These are phyloP conservation scores for Rhynchophorus ferrugineus DNA, from an alignment of 1,140 invertebrate species.

Conservation along the genomic window DNA sequence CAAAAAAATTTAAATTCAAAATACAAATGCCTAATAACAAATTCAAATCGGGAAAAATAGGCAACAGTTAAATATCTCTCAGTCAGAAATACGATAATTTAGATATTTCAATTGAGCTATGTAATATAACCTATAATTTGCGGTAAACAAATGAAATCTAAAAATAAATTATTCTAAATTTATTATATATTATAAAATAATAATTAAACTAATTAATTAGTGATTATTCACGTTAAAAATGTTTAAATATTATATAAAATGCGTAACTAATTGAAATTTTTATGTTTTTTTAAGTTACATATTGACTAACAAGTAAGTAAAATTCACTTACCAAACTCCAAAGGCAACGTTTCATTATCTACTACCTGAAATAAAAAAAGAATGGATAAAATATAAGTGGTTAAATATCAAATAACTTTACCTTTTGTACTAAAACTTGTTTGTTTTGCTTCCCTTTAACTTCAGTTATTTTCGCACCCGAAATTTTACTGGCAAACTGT, in stretches of 20 bases:
- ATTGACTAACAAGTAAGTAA: neutral
- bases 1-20: too few species aligned
- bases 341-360: neutral
- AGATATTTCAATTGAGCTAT: too few species aligned
- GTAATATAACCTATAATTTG: too few species aligned
- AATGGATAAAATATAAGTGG: neutral
- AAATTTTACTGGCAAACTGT: conserved; percentile 56
- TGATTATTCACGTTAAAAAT: neutral
- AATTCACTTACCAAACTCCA: conserved; percentile 16
- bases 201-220: too few species aligned
- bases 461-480: conserved; percentile 44
- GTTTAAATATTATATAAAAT: neutral
- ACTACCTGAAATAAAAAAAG: neutral
- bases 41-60: too few species aligned
- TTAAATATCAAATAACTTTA: neutral
- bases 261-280: neutral
- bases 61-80: neutral
- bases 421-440: conserved; percentile 12
- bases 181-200: too few species aligned
- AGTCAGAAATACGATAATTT: too few species aligned
- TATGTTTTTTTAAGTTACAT: too few species aligned
- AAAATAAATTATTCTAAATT: too few species aligned
- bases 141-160: too few species aligned
- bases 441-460: conserved; percentile 19
- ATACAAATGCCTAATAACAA: too few species aligned